Percentiles rank a stretch among this genome's conserved stretches.
These are phyloP conservation scores for Peromyscus polionotus DNA, from an alignment of 2,113 vertebrate genomes.

Conservation along the genomic window DNA sequence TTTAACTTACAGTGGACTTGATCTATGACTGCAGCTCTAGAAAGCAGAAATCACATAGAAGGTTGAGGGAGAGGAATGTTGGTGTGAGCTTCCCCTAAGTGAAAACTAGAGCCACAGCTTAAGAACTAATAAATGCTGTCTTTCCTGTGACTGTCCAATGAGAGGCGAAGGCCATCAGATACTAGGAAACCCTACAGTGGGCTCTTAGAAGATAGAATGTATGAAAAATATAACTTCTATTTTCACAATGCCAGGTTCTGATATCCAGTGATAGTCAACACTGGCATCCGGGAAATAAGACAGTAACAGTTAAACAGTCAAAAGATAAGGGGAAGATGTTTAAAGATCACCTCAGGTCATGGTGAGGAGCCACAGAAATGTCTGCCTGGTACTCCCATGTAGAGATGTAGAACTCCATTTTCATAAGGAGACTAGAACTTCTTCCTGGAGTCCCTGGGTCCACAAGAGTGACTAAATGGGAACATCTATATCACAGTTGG, in stretches of 20 bases:
- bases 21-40: background rate
- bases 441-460: background rate
- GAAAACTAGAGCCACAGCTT: background rate
- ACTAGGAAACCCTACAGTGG: background rate
- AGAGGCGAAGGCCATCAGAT: background rate
- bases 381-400: background rate
- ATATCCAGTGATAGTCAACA: background rate
- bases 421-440: background rate
- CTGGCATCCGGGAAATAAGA: background rate
- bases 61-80: background rate
- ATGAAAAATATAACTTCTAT: background rate
- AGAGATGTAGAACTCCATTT: background rate
- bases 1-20: background rate
- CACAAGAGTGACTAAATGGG: background rate
- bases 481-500: background rate
- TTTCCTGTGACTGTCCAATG: background rate
- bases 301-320: background rate
- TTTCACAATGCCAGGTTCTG: background rate
- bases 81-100: background rate
- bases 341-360: background rate
- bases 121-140: background rate
- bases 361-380: background rate
- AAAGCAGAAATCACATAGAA: constrained; percentile 30
- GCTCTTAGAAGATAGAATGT: background rate
- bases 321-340: background rate